Percentiles rank a stretch among this genome's conserved stretches.
Conservation (phyloP, 2,113 vertebrate genomes). For the Python bivittatus region DNA sequence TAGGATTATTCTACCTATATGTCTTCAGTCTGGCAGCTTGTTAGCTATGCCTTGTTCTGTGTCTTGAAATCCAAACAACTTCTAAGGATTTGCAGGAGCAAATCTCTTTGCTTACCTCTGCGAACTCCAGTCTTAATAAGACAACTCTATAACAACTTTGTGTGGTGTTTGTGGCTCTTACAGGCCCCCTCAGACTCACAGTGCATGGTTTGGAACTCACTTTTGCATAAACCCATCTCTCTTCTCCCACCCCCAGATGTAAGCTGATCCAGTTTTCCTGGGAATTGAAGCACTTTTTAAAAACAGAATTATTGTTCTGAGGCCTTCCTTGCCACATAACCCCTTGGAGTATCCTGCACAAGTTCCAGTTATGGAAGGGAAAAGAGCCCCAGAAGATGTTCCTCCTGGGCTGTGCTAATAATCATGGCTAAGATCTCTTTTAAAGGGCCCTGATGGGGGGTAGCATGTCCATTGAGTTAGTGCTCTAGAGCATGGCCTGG, state of each 20-base stretch:
- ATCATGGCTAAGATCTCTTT: too few species aligned
- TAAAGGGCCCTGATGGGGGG: too few species aligned
- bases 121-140: not conserved
- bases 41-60: slow-evolving; percentile 8
- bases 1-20: not conserved
- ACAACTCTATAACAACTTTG: too few species aligned
- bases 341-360: not conserved
- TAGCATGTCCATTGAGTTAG: not conserved
- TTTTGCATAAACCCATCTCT: not conserved
- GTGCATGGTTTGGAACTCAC: not conserved
- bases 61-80: not conserved
- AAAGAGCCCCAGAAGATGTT: not conserved
- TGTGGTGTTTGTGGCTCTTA: not conserved
- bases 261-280: not conserved
- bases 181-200: not conserved
- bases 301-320: not conserved
- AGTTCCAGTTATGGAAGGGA: not conserved
- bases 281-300: slow-evolving; percentile 24
- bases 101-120: not conserved
- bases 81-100: not conserved
- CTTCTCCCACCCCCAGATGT: too few species aligned
- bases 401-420: not conserved
- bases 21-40: not conserved
- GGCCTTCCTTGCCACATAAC: not conserved
- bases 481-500: not conserved